phyloP scores from a whole-genome alignment of 2,888 invertebrate genomes.

The Orthosia cruda region DNA sequence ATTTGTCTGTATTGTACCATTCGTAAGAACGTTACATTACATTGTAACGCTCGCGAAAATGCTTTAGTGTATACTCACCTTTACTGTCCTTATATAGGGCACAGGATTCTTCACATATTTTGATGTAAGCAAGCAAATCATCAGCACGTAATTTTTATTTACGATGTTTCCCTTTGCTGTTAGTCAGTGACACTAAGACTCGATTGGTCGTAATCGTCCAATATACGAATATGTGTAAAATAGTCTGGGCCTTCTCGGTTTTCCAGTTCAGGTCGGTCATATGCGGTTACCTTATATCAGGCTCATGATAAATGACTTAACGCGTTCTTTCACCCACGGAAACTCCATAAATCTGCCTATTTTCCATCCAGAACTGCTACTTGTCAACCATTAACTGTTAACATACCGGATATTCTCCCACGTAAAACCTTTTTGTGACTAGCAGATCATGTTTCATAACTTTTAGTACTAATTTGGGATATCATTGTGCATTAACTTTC shows the following conservation, averaged over 20 bases:
- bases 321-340: conserved; percentile 39
- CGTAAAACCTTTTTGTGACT: conserved; percentile 43
- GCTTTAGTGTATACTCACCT: no score
- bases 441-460: conserved; percentile 63
- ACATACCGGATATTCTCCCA: conserved; percentile 65
- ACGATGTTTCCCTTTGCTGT: background rate
- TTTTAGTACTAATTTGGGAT: conserved; percentile 64
- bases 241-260: background rate
- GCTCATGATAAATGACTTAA: conserved; percentile 26
- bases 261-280: background rate
- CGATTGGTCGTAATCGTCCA: no score
- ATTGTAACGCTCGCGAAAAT: no score
- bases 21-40: no score
- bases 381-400: conserved; percentile 35
- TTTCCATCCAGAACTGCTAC: conserved; percentile 57
- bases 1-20: no score
- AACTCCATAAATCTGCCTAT: conserved; percentile 16
- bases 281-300: background rate
- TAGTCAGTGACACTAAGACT: background rate
- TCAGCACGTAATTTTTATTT: no score
- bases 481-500: conserved; percentile 59
- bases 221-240: no score
- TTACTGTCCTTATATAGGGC: no score
- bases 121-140: no score
- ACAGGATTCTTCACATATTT: no score